Evolutionary conservation across 1,140 invertebrate genomes (phyloP).

Genomic region (Pemphigus obesinymphae): DNA sequence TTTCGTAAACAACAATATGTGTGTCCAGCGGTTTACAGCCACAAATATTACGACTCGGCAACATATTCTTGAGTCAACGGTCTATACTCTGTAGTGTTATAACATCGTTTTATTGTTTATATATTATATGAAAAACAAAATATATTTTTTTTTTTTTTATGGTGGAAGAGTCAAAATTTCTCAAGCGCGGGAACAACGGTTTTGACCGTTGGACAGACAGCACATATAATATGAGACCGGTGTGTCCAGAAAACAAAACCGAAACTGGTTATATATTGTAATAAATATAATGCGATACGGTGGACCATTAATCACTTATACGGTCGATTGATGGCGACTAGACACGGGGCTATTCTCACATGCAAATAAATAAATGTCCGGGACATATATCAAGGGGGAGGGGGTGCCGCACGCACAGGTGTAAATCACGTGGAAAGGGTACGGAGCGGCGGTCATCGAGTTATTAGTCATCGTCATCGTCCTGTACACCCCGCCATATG

Average conservation of each 20-base stretch:
- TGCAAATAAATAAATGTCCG: not conserved
- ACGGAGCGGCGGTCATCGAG: not conserved
- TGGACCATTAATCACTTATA: not conserved
- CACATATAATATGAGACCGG: too few relatives aligned
- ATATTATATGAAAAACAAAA: too few relatives aligned
- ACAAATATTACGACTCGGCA: not conserved
- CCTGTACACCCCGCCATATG: not conserved
- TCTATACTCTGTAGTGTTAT: too few relatives aligned
- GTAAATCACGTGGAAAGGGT: not conserved
- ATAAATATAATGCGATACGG: not conserved
- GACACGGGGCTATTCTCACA: not conserved
- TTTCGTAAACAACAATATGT: not conserved
- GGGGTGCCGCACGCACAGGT: not conserved
- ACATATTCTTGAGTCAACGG: not conserved
- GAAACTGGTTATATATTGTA: not conserved
- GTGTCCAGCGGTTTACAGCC: not conserved
- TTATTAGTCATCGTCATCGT: not conserved
- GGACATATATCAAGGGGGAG: too few relatives aligned
- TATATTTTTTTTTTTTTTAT: too few relatives aligned
- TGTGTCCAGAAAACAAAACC: not conserved
- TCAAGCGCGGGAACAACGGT: too few relatives aligned
- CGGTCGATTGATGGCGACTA: not conserved
- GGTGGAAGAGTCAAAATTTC: too few relatives aligned
- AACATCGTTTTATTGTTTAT: too few relatives aligned
- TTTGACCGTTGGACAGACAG: not conserved